Conservation (phyloP, 2,113 vertebrate species). For the Hoplias malabaricus region DNA sequence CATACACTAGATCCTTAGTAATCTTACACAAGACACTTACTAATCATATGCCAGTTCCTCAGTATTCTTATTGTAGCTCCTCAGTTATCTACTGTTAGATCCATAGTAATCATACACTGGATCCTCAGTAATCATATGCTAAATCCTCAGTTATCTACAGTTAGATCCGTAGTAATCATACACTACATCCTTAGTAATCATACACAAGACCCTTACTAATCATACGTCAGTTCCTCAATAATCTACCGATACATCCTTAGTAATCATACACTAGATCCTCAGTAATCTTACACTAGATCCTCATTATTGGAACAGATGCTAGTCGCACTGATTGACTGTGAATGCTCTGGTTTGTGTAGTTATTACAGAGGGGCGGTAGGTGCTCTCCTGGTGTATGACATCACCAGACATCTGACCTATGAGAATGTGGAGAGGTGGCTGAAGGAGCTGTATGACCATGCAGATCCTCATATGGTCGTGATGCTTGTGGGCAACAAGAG, state of each 20-base stretch:
- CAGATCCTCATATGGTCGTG: conserved; percentile 96
- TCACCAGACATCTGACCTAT: conserved; percentile 94
- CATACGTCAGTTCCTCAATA: not conserved
- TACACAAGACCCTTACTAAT: not conserved
- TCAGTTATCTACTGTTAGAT: not conserved
- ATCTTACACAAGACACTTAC: not conserved
- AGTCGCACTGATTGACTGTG: not conserved
- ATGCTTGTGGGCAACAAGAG: conserved; percentile 98
- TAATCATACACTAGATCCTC: too few species aligned
- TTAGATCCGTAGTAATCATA: not conserved
- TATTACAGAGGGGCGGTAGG: conserved; percentile 97
- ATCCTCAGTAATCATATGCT: not conserved
- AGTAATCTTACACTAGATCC: not conserved
- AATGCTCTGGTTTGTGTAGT: conserved; percentile 59
- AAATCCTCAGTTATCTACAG: not conserved
- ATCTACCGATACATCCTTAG: not conserved
- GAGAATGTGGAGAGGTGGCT: conserved; percentile 95
- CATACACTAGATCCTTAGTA: not conserved
- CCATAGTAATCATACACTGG: not conserved
- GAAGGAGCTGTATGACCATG: conserved; percentile 94
- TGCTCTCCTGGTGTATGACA: conserved; percentile 93
- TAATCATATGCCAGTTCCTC: not conserved
- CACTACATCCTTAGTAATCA: not conserved
- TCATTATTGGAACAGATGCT: too few species aligned
- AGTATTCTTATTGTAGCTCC: not conserved